Percentiles rank a stretch among this genome's conserved stretches.
phyloP scores from a whole-genome alignment of 2,888 invertebrate species.

The Heliconius hortense region DNA sequence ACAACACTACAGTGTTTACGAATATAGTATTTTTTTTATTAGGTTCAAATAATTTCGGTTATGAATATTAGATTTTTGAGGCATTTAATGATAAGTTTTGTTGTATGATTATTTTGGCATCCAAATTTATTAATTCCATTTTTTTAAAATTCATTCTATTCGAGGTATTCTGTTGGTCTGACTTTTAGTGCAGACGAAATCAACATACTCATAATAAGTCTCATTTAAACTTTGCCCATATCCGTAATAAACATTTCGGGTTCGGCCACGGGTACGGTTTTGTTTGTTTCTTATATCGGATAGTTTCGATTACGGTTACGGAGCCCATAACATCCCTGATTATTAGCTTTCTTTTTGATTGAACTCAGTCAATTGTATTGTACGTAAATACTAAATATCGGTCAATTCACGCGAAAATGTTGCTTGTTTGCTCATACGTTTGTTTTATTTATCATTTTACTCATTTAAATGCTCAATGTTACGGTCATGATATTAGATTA shows the following conservation, averaged over 20 bases:
- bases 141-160: no score
- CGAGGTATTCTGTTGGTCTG: no score
- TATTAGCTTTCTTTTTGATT: constrained; percentile 45
- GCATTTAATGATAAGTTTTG: background rate
- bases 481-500: constrained; percentile 77
- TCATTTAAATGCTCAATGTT: constrained; percentile 80
- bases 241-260: background rate
- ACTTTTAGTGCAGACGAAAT: no score
- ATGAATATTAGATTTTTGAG: no score
- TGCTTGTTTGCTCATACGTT: constrained; percentile 71
- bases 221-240: background rate
- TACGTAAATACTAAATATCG: constrained; percentile 46
- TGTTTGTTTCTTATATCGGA: background rate
- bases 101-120: background rate
- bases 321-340: background rate
- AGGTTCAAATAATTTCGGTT: no score
- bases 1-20: no score
- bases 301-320: background rate
- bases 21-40: no score
- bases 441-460: constrained; percentile 70
- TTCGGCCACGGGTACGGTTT: background rate
- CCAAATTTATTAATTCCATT: background rate
- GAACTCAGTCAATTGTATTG: constrained; percentile 42
- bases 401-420: constrained; percentile 72
- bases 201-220: background rate